Evolutionary conservation across 2,888 invertebrate genomes (phyloP), one percentile per base, ranked within the genome.

Genomic region (Oscheius sp.): DNA sequence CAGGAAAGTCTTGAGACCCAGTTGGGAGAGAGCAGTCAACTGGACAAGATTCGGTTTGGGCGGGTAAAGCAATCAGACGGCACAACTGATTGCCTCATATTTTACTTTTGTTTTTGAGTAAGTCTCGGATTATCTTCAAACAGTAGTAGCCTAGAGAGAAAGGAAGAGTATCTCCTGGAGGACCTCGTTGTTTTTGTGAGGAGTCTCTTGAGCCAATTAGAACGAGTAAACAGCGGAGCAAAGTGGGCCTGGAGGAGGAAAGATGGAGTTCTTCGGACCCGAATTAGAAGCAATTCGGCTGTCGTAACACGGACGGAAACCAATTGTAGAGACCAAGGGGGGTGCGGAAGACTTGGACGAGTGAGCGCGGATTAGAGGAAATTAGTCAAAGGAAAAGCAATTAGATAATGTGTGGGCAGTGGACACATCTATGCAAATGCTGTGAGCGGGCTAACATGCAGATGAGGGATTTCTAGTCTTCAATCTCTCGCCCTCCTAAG

Each of bases 211-310:
- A 42, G 42, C 42, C 42, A 42, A 42, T 42, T 42, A 53, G 53
- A 53, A 57, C 32, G 57, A 29, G 32, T 32, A 57, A 57, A 33
- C 33, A 57, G 32, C 57, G 57, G 7, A 33, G 57, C n/a, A 7
- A 57, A 33, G 57, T 53, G n/a, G n/a, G 7, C 53, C n/a, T 29
- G 53, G 53, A 53, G 32, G 29, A 57, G 53, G 10, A 11, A 53
- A 53, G 53, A 53, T 53, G 10, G 53, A 21, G n/a, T 53, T 53
- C 53, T 53, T 53, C 53, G 53, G 53, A 13, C 3, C n/a, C 10
- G 35, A 60, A 33, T 60, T 60, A 60, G 60, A 60, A 60, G 60
- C 60, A 60, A 60, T 60, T 60, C 35, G 60, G 60, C 32, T 11
- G 58, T 58, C 58, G 32, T 58, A 58, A 58, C 58, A 42, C 42